Conservation (phyloP, 1,140 invertebrate species). For the Drosophila malerkotliana region DNA sequence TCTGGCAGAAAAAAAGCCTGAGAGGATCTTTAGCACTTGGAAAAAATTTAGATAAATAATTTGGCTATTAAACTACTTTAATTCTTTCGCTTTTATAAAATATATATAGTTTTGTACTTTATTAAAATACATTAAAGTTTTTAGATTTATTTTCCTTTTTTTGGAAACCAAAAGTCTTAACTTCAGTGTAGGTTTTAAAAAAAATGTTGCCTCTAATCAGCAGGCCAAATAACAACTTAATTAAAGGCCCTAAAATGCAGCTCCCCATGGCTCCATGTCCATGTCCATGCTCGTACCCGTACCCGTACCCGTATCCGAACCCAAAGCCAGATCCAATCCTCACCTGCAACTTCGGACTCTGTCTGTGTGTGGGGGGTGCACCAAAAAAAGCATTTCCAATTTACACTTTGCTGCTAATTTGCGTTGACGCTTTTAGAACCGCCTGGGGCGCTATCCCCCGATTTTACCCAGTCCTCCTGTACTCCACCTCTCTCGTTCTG, state of each 20-base stretch:
- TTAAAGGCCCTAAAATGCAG: slow-evolving; percentile 75
- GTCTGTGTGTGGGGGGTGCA: slow-evolving; percentile 64
- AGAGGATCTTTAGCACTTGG: background rate
- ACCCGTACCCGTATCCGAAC: background rate
- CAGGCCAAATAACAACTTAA: slow-evolving; percentile 75
- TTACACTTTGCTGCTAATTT: slow-evolving; percentile 82
- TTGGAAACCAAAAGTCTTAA: background rate
- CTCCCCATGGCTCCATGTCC: slow-evolving; percentile 21
- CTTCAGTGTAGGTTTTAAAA: slow-evolving; percentile 36
- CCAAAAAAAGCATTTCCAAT: slow-evolving; percentile 82
- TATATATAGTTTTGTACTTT: too few relatives aligned
- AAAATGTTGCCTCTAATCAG: slow-evolving; percentile 73
- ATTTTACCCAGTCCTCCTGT: slow-evolving; percentile 17
- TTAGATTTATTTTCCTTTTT: background rate
- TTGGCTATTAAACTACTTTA: too few relatives aligned
- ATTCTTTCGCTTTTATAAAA: too few relatives aligned
- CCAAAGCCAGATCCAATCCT: slow-evolving; percentile 3
- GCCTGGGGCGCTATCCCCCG: slow-evolving; percentile 64
- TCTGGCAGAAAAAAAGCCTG: background rate
- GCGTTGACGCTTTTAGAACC: slow-evolving; percentile 81
- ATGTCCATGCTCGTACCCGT: background rate
- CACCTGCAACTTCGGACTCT: slow-evolving; percentile 25
- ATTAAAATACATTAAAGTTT: too few relatives aligned
- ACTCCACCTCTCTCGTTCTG: background rate
- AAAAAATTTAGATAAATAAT: slow-evolving; percentile 2